Evolutionary conservation across 2,113 vertebrate species (phyloP).

Genomic region (Diglossa brunneiventris): DNA sequence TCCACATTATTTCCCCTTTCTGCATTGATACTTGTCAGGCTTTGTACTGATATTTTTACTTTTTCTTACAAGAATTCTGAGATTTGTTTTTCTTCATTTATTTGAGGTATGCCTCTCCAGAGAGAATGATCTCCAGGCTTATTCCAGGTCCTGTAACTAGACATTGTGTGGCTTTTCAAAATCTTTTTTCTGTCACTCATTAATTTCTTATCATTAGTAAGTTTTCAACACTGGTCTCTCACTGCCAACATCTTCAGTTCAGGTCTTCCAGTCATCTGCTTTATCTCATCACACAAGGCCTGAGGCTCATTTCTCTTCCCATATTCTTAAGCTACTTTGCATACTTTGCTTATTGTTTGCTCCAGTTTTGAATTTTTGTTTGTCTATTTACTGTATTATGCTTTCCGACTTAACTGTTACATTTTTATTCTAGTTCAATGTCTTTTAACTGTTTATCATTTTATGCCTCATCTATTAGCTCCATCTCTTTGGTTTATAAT

Average conservation of each 20-base stretch:
- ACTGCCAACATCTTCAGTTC: not conserved
- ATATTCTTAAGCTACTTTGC: not conserved
- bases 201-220: not conserved
- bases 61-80: not conserved
- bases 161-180: not conserved
- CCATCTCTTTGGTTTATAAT: not conserved
- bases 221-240: not conserved
- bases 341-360: not conserved
- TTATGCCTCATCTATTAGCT: not conserved
- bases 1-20: not conserved
- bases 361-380: not conserved
- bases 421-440: not conserved
- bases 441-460: not conserved
- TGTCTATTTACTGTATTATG: not conserved
- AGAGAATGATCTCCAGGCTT: not conserved
- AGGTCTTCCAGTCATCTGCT: not conserved
- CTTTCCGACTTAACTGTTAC: not conserved
- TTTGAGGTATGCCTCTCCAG: not conserved
- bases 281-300: not conserved
- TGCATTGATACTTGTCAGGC: not conserved
- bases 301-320: not conserved
- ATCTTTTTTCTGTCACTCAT: not conserved
- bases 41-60: not conserved
- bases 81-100: not conserved
- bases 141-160: not conserved